Evolutionary conservation across 2,797 vertebrate genomes (phyloP).

Genomic region (Sebastes miniatus): DNA sequence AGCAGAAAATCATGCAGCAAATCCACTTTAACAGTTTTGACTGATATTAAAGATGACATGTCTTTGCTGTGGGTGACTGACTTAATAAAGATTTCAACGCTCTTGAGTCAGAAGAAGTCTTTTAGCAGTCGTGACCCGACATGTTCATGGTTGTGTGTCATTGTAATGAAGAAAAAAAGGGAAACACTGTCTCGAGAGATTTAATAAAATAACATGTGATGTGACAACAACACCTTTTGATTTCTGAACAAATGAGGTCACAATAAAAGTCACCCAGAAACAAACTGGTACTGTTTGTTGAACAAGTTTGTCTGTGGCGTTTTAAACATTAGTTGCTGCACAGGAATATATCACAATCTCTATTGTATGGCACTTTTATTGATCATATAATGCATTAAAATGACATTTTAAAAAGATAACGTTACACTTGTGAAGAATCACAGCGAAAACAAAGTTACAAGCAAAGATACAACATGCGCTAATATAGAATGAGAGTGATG

Average conservation of each 20-base stretch:
- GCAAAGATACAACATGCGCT: background rate
- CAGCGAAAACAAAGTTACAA: background rate
- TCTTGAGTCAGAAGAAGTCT: slow-evolving; percentile 18
- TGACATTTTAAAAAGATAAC: background rate
- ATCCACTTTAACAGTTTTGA: slow-evolving; percentile 24
- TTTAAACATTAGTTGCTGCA: background rate
- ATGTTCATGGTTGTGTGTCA: background rate
- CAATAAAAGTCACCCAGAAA: background rate
- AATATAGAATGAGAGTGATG: slow-evolving; percentile 8
- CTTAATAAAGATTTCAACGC: slow-evolving; percentile 16
- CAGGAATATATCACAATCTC: background rate
- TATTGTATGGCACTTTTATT: background rate
- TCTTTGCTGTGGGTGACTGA: slow-evolving; percentile 22
- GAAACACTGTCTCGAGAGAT: background rate
- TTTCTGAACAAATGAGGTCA: background rate
- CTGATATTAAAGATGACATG: slow-evolving; percentile 24
- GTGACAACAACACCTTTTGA: background rate
- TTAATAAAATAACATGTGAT: background rate
- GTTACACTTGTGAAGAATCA: background rate
- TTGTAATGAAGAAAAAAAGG: background rate
- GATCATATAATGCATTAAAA: background rate
- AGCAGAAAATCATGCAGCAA: slow-evolving; percentile 44
- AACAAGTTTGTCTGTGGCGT: background rate
- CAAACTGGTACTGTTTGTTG: background rate
- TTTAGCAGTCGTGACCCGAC: background rate